These are phyloP conservation scores for Thelaira solivaga DNA, from an alignment of 2,888 invertebrate species.

Conservation along the genomic window DNA sequence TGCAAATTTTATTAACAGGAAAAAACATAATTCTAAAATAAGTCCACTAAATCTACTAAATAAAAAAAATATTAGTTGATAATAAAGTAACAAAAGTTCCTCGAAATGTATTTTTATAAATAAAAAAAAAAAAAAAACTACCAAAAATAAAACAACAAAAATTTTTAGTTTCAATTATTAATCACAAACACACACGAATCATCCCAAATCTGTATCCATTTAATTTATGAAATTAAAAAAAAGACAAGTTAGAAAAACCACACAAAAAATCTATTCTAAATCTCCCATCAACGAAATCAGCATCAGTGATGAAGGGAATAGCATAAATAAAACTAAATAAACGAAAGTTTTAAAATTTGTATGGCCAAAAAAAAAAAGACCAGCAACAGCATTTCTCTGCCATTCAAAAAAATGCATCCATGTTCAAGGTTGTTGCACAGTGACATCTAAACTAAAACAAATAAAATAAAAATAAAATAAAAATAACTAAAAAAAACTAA, in stretches of 20 bases:
- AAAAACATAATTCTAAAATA: neutral
- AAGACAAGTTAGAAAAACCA: neutral
- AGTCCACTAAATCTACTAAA: neutral
- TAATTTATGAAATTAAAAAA: neutral
- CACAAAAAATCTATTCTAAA: constrained; percentile 36
- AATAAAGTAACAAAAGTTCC: constrained; percentile 52
- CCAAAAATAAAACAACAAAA: neutral
- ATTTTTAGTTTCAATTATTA: too few relatives aligned
- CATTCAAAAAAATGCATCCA: constrained; percentile 7
- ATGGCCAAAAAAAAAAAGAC: neutral
- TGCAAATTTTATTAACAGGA: constrained; percentile 39
- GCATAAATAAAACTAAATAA: constrained; percentile 32
- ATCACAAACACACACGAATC: constrained; percentile 5
- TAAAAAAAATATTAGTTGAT: constrained; percentile 5
- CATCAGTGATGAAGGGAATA: constrained; percentile 9
- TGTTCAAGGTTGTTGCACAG: constrained; percentile 58
- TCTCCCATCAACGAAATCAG: constrained; percentile 15
- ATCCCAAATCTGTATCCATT: too few relatives aligned
- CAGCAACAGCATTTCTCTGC: neutral
- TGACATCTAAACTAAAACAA: constrained; percentile 15
- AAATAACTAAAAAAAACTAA: constrained; percentile 22
- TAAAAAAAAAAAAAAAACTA: neutral
- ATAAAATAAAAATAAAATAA: constrained; percentile 20
- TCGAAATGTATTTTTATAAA: constrained; percentile 25
- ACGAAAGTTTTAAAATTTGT: neutral